Percentiles rank a stretch among this genome's conserved stretches.
Conservation (phyloP, 1,140 invertebrate genomes). For the Sinonovacula constricta region DNA sequence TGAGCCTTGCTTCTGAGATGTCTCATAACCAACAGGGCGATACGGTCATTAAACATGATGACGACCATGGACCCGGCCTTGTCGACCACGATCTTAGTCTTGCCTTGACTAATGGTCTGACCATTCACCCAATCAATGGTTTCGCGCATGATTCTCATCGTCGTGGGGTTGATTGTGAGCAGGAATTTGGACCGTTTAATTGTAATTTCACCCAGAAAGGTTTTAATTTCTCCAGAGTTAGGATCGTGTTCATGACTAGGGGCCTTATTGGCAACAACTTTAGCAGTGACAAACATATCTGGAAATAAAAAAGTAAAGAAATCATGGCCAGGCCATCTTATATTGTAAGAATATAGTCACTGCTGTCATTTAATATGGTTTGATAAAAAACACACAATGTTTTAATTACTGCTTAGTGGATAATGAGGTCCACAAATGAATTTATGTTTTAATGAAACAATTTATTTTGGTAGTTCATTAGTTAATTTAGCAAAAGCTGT, state of each 20-base stretch:
- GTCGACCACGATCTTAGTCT: slow-evolving; percentile 45
- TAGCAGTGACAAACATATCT: slow-evolving; percentile 39
- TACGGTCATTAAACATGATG: slow-evolving; percentile 44
- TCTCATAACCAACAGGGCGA: slow-evolving; percentile 43
- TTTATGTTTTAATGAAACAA: too few species aligned
- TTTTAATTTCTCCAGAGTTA: slow-evolving; percentile 38
- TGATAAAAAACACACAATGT: too few species aligned
- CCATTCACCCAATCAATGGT: slow-evolving; percentile 47
- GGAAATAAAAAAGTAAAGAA: too few species aligned
- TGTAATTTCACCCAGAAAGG: slow-evolving; percentile 48
- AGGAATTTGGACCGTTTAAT: slow-evolving; percentile 22
- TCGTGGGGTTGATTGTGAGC: slow-evolving; percentile 9
- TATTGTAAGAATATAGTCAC: too few species aligned
- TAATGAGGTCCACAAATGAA: too few species aligned
- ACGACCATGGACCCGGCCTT: slow-evolving; percentile 38
- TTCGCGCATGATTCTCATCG: slow-evolving; percentile 36
- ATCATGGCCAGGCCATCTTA: too few species aligned
- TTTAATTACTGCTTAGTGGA: too few species aligned
- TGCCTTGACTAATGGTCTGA: slow-evolving; percentile 36
- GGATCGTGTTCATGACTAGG: not conserved
- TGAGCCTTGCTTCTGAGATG: slow-evolving; percentile 19
- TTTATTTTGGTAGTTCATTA: too few species aligned
- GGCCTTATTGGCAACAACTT: slow-evolving; percentile 37
- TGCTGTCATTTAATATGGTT: too few species aligned
- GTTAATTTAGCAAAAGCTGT: too few species aligned